Evolutionary conservation across 2,797 vertebrate genomes (phyloP), one percentile per base, ranked within the genome.

Genomic region (Phrynocephalus guinanensis): DNA sequence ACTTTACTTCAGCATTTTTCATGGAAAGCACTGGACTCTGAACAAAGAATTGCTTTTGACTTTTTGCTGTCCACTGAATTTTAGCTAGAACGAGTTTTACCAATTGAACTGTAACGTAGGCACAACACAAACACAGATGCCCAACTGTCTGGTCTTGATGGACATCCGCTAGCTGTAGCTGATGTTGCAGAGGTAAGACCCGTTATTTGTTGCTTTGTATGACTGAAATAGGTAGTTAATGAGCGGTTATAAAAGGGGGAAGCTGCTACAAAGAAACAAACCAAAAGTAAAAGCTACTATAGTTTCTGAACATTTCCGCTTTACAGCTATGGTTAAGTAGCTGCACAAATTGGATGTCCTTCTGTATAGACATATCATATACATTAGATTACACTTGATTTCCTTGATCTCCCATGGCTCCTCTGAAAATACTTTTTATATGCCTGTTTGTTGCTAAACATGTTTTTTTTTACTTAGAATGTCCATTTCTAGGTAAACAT

Each of bases 101-200:
- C 5, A 0, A 3, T 15, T 22, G 44, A 38, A 79, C 80, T 75
- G 52, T 68, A 71, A 86, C 52, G 33, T 33, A 72, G 16, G 85
- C 30, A 83, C 86, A 77, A 33, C 85, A 84, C 87, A 68, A 87
- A 24, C 90, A 84, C 84, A 91, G 1, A 77, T 79, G 85, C 78
- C 83, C 89, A 90, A 6, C 70, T 85, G 90, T 67, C 75, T 67
- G 28, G 10, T 81, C 6, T 15, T 86, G 2, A 20, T 79, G 89
- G 84, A 71, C 56, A 85, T 13, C 30, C 7, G 18, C 11, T 90
- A 52, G 38, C 86, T 84, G 30, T 79, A 86, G 60, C 86, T 89
- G 90, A 5, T 76, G 89, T 91, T 18, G 77, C 83, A 80, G 89
- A 96, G 95, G 97, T 97, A 95, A 94, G 52, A 90, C 52, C 1